Evolutionary conservation across 2,797 vertebrate genomes (phyloP).

Genomic region (Sebastes itinus): DNA sequence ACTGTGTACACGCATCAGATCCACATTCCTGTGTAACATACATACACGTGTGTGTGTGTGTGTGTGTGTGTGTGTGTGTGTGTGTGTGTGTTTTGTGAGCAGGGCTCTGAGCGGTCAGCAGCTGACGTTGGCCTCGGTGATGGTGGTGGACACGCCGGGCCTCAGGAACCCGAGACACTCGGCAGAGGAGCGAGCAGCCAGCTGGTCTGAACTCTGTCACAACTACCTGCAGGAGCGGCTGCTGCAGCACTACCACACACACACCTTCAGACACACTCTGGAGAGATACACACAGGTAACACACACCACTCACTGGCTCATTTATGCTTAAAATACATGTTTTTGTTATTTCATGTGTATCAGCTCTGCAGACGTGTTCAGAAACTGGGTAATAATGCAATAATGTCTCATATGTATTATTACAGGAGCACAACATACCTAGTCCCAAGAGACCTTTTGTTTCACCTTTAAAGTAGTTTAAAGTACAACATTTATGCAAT

Average conservation of each 20-base stretch:
- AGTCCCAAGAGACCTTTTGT: background rate
- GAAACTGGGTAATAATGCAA: background rate
- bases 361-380: background rate
- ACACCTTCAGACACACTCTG: slow-evolving; percentile 82
- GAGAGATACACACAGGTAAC: slow-evolving; percentile 57
- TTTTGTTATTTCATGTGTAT: background rate
- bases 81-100: background rate
- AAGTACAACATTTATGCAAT: background rate
- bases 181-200: slow-evolving; percentile 83
- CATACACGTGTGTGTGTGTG: background rate
- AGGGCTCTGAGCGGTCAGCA: slow-evolving; percentile 90
- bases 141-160: slow-evolving; percentile 91
- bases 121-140: slow-evolving; percentile 89
- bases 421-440: background rate
- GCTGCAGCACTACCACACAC: slow-evolving; percentile 86
- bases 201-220: slow-evolving; percentile 92
- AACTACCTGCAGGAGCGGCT: slow-evolving; percentile 94
- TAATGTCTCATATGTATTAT: background rate
- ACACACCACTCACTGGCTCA: background rate
- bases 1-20: background rate
- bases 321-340: background rate
- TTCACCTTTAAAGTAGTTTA: background rate
- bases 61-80: background rate
- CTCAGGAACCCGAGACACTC: slow-evolving; percentile 89
- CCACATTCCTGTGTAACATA: background rate